phyloP scores from a whole-genome alignment of 2,113 vertebrate genomes.

The Halichoeres trimaculatus region DNA sequence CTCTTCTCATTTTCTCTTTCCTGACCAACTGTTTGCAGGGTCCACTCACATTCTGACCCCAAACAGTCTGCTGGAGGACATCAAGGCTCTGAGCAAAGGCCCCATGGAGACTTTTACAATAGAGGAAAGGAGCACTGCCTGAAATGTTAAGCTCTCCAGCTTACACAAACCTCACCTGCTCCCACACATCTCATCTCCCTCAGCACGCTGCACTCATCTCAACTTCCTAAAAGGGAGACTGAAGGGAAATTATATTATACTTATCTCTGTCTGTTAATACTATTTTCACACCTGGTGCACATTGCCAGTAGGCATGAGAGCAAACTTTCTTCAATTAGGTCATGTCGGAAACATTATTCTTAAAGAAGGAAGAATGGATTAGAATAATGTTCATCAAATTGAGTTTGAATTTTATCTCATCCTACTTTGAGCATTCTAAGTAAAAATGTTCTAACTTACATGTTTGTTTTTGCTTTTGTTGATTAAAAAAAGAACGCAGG shows the following conservation, averaged over 20 bases:
- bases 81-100: slow-evolving; percentile 90
- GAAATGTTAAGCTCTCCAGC: slow-evolving; percentile 4
- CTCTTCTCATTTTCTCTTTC: not conserved
- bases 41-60: slow-evolving; percentile 96
- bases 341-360: not conserved
- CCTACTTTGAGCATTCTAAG: not conserved
- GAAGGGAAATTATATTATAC: slow-evolving; percentile 69
- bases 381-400: slow-evolving; percentile 5
- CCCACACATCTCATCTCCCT: not conserved
- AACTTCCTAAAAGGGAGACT: slow-evolving; percentile 21
- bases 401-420: slow-evolving; percentile 22
- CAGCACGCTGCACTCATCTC: slow-evolving; percentile 55
- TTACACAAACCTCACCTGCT: not conserved
- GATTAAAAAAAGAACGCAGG: not conserved
- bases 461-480: not conserved
- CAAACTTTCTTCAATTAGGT: not conserved
- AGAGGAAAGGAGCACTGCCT: slow-evolving; percentile 80
- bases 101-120: slow-evolving; percentile 86
- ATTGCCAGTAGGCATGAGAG: slow-evolving; percentile 28
- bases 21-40: slow-evolving; percentile 77
- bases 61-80: slow-evolving; percentile 89
- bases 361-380: not conserved
- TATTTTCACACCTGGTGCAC: slow-evolving; percentile 29
- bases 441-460: slow-evolving; percentile 16
- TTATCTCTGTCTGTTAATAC: slow-evolving; percentile 31